Evolutionary conservation across 64 coral and sea anemone genomes (phyloP).

Genomic region (Trachythela sp.): DNA sequence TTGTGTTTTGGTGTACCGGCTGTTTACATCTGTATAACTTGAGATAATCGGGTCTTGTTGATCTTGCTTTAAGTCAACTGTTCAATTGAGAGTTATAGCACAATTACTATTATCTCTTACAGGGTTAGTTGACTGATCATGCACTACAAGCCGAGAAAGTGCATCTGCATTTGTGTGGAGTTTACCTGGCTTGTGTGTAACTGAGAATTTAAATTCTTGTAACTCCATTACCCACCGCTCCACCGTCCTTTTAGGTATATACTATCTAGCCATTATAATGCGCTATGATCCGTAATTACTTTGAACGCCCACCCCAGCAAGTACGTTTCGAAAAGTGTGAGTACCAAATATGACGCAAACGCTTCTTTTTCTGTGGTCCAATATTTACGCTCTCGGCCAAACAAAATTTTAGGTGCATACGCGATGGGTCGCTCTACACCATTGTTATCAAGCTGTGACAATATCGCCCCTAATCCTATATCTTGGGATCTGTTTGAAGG

Average conservation of each 20-base stretch:
- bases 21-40: no score
- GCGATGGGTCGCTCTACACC: slow-evolving; percentile 19
- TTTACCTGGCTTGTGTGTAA: neutral
- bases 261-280: slow-evolving; percentile 3
- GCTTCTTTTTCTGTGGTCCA: slow-evolving; percentile 20
- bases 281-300: slow-evolving; percentile 34
- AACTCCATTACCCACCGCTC: slow-evolving; percentile 30
- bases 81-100: no score
- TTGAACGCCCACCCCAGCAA: neutral
- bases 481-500: slow-evolving; percentile 16
- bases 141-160: neutral
- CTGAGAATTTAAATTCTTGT: slow-evolving; percentile 27
- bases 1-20: no score
- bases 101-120: no score
- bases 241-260: slow-evolving; percentile 17
- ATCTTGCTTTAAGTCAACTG: no score
- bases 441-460: neutral
- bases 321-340: neutral
- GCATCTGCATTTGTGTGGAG: slow-evolving; percentile 18
- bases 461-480: slow-evolving; percentile 9
- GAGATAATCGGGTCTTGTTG: no score
- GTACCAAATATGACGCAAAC: slow-evolving; percentile 2
- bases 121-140: neutral
- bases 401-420: neutral
- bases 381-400: slow-evolving; percentile 10